phyloP scores from a whole-genome alignment of 2,888 invertebrate species.

The Eristalis intricaria region DNA sequence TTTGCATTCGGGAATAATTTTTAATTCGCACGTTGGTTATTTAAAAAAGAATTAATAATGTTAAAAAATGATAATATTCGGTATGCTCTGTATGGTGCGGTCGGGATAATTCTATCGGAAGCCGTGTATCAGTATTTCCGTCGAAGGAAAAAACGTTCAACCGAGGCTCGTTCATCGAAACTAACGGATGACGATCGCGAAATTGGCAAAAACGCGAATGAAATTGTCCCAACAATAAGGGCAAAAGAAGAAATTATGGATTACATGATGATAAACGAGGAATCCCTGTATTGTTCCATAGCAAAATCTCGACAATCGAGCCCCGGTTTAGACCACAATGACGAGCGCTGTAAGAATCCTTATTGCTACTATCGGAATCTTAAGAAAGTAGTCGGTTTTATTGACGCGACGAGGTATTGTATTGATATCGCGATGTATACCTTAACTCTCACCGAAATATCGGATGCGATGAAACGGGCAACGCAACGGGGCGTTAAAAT shows the following conservation, averaged over 20 bases:
- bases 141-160: constrained; percentile 38
- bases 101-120: constrained; percentile 43
- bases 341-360: constrained; percentile 32
- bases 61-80: constrained; percentile 19
- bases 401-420: constrained; percentile 75
- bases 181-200: constrained; percentile 17
- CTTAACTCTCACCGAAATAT: constrained; percentile 74
- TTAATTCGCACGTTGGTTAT: background rate
- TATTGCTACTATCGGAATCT: constrained; percentile 70
- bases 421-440: constrained; percentile 79
- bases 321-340: background rate
- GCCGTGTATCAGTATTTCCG: constrained; percentile 28
- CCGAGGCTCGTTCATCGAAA: background rate
- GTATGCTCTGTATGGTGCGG: constrained; percentile 33
- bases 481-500: constrained; percentile 75
- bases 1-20: constrained; percentile 23
- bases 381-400: constrained; percentile 72
- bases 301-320: background rate
- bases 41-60: constrained; percentile 17
- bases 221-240: background rate
- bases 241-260: background rate
- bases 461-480: constrained; percentile 74
- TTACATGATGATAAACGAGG: background rate
- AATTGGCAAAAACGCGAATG: constrained; percentile 12
- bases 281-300: background rate